Evolutionary conservation across 1,140 invertebrate genomes (phyloP).

Genomic region (Ostrea edulis): DNA sequence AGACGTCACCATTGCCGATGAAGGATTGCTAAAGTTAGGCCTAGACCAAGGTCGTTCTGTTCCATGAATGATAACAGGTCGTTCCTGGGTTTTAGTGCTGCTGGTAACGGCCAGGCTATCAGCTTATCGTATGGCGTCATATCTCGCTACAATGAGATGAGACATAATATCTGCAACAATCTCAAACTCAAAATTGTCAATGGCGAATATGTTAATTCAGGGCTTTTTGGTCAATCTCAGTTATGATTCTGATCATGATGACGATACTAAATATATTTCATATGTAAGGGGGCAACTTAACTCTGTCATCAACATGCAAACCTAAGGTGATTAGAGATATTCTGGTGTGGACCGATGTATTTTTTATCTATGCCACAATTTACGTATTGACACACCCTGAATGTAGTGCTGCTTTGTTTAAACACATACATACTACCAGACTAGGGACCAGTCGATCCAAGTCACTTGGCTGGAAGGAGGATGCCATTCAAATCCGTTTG

Average conservation of each 20-base stretch:
- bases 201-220: background rate
- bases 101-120: too few relatives aligned
- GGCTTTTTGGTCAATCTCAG: background rate
- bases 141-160: background rate
- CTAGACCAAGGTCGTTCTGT: too few relatives aligned
- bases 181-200: background rate
- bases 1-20: too few relatives aligned
- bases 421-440: background rate
- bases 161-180: background rate
- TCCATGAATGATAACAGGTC: too few relatives aligned
- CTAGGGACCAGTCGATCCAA: too few relatives aligned
- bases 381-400: background rate
- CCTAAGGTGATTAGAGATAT: background rate
- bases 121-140: too few relatives aligned
- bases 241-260: too few relatives aligned
- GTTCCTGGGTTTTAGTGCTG: too few relatives aligned
- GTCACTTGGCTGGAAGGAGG: background rate
- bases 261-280: background rate
- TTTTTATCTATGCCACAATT: background rate
- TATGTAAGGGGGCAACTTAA: too few relatives aligned
- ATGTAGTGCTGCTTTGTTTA: background rate
- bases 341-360: conserved; percentile 20
- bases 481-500: conserved; percentile 5
- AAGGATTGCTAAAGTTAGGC: too few relatives aligned
- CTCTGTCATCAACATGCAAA: background rate